These are phyloP conservation scores for Apis florea DNA, from an alignment of 1,140 invertebrate genomes.

Conservation along the genomic window DNA sequence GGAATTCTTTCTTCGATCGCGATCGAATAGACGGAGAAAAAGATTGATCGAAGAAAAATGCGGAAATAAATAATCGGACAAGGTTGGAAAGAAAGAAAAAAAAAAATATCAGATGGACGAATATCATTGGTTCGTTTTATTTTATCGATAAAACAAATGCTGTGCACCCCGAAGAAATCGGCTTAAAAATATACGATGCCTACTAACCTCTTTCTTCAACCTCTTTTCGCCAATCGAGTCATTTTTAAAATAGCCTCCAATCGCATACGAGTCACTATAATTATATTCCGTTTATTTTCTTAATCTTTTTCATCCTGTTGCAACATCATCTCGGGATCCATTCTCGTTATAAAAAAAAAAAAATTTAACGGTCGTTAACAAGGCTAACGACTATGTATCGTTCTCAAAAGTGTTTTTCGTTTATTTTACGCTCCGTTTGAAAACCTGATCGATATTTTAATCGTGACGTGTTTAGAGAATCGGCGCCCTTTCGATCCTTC, in stretches of 20 bases:
- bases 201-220: constrained; percentile 17
- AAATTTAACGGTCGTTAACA: not conserved
- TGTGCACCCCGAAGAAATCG: constrained; percentile 20
- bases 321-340: not conserved
- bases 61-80: too few species aligned
- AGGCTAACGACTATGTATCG: not conserved
- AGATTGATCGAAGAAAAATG: not conserved
- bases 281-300: not conserved
- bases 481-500: not conserved
- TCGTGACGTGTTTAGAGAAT: too few species aligned
- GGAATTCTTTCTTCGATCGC: not conserved
- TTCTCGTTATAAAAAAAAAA: too few species aligned
- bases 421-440: not conserved
- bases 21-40: not conserved
- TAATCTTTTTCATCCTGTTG: not conserved
- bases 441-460: not conserved
- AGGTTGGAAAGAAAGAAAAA: too few species aligned
- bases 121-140: constrained; percentile 36
- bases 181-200: constrained; percentile 46
- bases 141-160: constrained; percentile 28
- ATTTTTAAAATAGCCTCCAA: constrained; percentile 36
- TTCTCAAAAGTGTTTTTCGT: not conserved
- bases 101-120: constrained; percentile 48
- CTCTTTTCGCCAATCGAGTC: constrained; percentile 18
- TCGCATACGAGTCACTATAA: constrained; percentile 30